A percentile compares a stretch with the other conserved stretches of the same genome.
phyloP scores from a whole-genome alignment of 2,113 vertebrate genomes.

The Phoxinus phoxinus region DNA sequence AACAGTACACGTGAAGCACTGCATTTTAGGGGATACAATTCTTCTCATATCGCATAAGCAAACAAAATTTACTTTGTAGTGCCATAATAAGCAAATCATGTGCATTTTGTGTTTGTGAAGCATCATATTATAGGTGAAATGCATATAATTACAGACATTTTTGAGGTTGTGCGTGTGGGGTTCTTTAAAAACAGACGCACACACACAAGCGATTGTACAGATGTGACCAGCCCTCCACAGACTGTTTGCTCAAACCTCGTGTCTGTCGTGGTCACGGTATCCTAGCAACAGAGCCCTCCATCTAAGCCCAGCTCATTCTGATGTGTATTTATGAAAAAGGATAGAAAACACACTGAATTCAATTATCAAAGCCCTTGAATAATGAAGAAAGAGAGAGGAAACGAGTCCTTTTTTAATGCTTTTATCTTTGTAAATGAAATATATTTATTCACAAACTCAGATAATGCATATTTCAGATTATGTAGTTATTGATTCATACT shows the following conservation, averaged over 20 bases:
- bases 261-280: constrained; percentile 30
- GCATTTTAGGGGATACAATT: not conserved
- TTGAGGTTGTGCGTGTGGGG: not conserved
- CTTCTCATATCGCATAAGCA: not conserved
- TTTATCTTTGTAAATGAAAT: not conserved
- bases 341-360: constrained; percentile 20
- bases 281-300: constrained; percentile 40
- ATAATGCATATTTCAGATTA: not conserved
- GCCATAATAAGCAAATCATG: not conserved
- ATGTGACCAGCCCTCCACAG: constrained; percentile 16
- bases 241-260: constrained; percentile 10
- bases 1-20: not conserved
- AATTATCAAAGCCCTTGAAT: constrained; percentile 30
- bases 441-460: not conserved
- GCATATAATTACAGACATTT: not conserved
- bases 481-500: not conserved
- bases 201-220: not conserved
- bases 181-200: not conserved
- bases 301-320: constrained; percentile 38
- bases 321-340: constrained; percentile 37
- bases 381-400: not conserved
- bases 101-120: not conserved
- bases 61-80: not conserved
- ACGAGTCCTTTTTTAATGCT: not conserved
- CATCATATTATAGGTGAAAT: not conserved